Conservation (phyloP, 2,888 invertebrate species). For the Mythimna loreyi region DNA sequence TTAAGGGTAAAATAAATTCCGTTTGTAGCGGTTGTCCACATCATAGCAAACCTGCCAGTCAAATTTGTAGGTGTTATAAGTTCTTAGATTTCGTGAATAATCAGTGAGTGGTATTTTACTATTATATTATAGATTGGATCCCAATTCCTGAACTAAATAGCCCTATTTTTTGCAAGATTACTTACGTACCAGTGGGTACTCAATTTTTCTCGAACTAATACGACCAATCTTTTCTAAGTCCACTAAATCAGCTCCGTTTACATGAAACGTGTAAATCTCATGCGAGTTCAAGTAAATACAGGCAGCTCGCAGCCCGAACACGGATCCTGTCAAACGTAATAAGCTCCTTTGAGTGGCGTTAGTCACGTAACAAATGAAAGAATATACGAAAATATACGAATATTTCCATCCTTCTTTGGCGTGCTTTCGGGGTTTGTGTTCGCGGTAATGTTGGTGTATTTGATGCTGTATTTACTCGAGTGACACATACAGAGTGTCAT, state of each 20-base stretch:
- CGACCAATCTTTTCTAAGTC: slow-evolving; percentile 44
- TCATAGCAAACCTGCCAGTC: too few species aligned
- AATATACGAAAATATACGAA: slow-evolving; percentile 71
- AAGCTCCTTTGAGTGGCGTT: slow-evolving; percentile 77
- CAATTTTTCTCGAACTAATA: slow-evolving; percentile 34
- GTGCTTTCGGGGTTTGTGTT: slow-evolving; percentile 45
- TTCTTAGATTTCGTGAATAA: too few species aligned
- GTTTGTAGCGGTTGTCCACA: too few species aligned
- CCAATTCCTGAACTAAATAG: not conserved
- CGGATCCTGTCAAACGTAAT: slow-evolving; percentile 75
- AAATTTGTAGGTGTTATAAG: too few species aligned
- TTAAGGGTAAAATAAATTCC: too few species aligned
- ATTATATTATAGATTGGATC: too few species aligned
- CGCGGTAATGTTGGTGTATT: slow-evolving; percentile 36
- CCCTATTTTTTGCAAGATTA: slow-evolving; percentile 6
- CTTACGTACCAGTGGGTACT: not conserved
- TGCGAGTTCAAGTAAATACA: slow-evolving; percentile 63
- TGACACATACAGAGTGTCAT: too few species aligned
- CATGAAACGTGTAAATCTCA: slow-evolving; percentile 61
- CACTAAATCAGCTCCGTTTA: slow-evolving; percentile 55
- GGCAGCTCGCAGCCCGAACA: slow-evolving; percentile 59
- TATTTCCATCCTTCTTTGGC: slow-evolving; percentile 64
- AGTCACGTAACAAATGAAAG: slow-evolving; percentile 77
- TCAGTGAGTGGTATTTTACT: too few species aligned
- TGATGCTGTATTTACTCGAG: slow-evolving; percentile 9